Evolutionary conservation across 2,888 invertebrate genomes (phyloP), one percentile per base, ranked within the genome.

Genomic region (Philhelius pedissequus): DNA sequence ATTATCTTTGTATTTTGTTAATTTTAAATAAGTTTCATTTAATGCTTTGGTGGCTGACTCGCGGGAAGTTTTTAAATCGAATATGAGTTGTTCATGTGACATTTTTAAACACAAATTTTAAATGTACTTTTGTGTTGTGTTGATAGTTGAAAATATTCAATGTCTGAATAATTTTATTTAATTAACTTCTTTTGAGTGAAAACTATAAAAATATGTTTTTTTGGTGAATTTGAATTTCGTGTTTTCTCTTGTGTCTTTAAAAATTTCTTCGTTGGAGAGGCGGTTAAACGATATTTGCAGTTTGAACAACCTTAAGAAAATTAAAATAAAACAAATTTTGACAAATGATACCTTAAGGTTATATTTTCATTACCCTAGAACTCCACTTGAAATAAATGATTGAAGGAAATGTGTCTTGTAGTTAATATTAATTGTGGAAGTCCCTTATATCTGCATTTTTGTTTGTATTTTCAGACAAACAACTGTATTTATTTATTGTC

Each of bases 11-110:
- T 40, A 76, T 48, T 80, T 84, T 9, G 62, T 40, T 43, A 86
- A 50, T 86, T 81, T 86, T 5, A n/a, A 13, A 43, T 58, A 64
- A 25, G 74, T 25, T 22, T 86, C 73, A 50, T 56, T 71, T 52
- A 81, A 25, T 13, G 81, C 76, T 68, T 18, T 58, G 32, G 56
- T 40, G 0, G 77, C 81, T 13, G 56, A 62, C 77, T 86, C 86
- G 73, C 64, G 64, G 27, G 77, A 86, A 64, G 40, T 77, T 86
- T 86, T 86, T 25, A 86, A 86, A 84, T 84, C 68, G 7, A 20
- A 25, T 32, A 84, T 45, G 3, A 84, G 68, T 40, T 84, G 84
- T 68, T 84, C 70, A 11, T 80, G 80, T 7, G 76, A 45, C 84
- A 84, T 84, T 13, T 54, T 71, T 15, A 6, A 22, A 64, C 11